Evolutionary conservation across 2,888 invertebrate genomes (phyloP).

Genomic region (Syrphus vitripennis): DNA sequence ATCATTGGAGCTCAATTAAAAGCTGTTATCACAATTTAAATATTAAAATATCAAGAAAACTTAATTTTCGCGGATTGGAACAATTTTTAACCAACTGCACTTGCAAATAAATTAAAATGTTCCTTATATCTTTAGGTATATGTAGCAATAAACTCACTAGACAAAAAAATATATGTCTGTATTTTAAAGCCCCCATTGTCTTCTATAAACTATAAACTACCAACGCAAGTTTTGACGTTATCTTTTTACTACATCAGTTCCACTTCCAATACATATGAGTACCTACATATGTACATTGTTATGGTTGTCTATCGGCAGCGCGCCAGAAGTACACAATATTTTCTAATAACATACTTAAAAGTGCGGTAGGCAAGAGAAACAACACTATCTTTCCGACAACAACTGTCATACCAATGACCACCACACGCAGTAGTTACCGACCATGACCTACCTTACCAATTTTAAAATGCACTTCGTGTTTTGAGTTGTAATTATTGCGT

Average conservation of each 20-base stretch:
- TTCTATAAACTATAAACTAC: not conserved
- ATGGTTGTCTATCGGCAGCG: not conserved
- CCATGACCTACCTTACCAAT: conserved; percentile 69
- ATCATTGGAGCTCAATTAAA: too few species aligned
- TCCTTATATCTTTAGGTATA: too few species aligned
- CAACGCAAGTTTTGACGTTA: conserved; percentile 4
- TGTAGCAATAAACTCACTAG: too few species aligned
- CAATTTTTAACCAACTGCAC: too few species aligned
- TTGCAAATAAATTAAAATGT: not conserved
- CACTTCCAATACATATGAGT: not conserved
- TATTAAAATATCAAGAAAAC: too few species aligned
- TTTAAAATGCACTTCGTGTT: conserved; percentile 62
- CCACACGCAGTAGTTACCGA: conserved; percentile 37
- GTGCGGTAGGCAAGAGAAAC: conserved; percentile 15
- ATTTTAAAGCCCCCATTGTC: not conserved
- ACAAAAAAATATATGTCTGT: not conserved
- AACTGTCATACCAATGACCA: conserved; percentile 39
- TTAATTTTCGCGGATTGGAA: too few species aligned
- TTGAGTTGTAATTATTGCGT: not conserved
- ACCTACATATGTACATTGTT: not conserved
- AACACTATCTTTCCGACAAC: not conserved
- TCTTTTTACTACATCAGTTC: conserved; percentile 10
- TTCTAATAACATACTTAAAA: conserved; percentile 49
- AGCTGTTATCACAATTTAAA: too few species aligned
- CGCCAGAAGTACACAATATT: conserved; percentile 32